phyloP scores from a whole-genome alignment of 2,797 vertebrate genomes.

The Agapornis canus region DNA sequence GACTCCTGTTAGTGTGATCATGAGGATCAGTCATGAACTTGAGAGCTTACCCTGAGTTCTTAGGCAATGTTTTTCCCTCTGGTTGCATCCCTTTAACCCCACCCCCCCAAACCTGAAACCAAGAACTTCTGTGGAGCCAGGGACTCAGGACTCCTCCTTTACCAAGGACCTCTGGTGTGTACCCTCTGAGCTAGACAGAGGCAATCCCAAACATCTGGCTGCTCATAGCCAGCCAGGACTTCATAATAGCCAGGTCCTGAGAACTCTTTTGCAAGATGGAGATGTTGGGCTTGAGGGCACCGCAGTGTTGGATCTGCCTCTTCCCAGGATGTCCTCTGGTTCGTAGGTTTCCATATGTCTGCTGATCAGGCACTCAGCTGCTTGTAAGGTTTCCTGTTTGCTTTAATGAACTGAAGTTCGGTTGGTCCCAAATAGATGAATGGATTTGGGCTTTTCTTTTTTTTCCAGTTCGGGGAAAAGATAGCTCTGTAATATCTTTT shows the following conservation, averaged over 20 bases:
- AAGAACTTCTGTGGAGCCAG: background rate
- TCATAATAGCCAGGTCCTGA: background rate
- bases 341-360: background rate
- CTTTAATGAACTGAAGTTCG: background rate
- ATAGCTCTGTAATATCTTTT: background rate
- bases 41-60: background rate
- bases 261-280: background rate
- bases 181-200: background rate
- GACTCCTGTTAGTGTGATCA: background rate
- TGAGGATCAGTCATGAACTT: background rate
- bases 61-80: background rate
- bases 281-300: background rate
- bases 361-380: background rate
- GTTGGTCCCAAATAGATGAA: background rate
- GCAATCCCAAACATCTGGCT: background rate
- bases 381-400: background rate
- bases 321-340: background rate
- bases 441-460: background rate
- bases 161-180: background rate
- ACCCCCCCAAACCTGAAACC: background rate
- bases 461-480: background rate
- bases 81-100: background rate
- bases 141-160: background rate
- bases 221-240: background rate
- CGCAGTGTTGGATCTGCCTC: background rate